phyloP scores from a whole-genome alignment of 2,888 invertebrate species.

The Noctua janthe region DNA sequence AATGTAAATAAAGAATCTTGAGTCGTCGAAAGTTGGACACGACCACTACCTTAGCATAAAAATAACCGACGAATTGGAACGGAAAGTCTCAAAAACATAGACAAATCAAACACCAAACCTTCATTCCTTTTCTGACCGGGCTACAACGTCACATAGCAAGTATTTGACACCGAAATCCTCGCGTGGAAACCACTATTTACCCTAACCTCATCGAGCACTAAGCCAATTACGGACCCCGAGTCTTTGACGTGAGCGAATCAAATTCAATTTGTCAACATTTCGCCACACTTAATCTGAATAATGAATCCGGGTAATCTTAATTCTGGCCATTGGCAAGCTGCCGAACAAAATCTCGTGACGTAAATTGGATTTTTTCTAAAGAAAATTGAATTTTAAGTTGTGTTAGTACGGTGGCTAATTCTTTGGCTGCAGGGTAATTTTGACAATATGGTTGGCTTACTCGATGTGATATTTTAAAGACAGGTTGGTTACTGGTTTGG shows the following conservation, averaged over 20 bases:
- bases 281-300: constrained; percentile 72
- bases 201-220: constrained; percentile 66
- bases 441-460: neutral
- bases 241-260: constrained; percentile 72
- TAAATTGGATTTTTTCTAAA: constrained; percentile 52
- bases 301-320: constrained; percentile 74
- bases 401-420: constrained; percentile 15
- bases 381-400: constrained; percentile 52
- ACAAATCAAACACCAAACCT: neutral
- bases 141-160: constrained; percentile 42
- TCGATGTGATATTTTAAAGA: neutral
- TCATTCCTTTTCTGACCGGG: constrained; percentile 5
- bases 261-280: constrained; percentile 78
- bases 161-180: constrained; percentile 56
- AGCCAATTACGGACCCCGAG: constrained; percentile 70
- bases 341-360: constrained; percentile 52
- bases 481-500: neutral
- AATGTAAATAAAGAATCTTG: too few relatives aligned
- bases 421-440: neutral
- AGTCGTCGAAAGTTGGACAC: neutral
- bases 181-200: constrained; percentile 63
- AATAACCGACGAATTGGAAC: neutral
- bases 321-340: constrained; percentile 67
- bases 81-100: neutral
- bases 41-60: neutral